Evolutionary conservation across 1,140 invertebrate species (phyloP).

Genomic region (Probaryconus sp.): DNA sequence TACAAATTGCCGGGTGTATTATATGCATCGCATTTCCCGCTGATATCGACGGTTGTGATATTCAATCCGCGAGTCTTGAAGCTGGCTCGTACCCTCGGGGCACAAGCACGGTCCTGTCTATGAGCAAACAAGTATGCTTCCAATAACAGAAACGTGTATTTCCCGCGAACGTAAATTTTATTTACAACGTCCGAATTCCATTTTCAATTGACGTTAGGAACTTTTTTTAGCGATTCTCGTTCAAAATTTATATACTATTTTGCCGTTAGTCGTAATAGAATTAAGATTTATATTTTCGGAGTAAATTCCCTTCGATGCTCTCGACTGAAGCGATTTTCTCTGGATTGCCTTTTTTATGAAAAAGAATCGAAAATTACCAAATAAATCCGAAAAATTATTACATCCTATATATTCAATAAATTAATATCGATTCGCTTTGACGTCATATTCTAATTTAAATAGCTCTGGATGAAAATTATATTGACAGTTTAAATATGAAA

Average conservation of each 20-base stretch:
- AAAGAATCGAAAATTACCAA: too few species aligned
- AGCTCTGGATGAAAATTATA: too few species aligned
- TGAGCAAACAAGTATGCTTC: conserved; percentile 51
- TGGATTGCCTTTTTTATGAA: too few species aligned
- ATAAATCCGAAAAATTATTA: too few species aligned
- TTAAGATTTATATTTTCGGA: conserved; percentile 9
- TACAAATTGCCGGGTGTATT: conserved; percentile 59
- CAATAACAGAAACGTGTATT: conserved; percentile 54
- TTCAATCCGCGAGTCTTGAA: conserved; percentile 66
- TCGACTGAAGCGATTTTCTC: too few species aligned
- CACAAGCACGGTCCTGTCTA: conserved; percentile 38
- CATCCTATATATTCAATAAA: too few species aligned
- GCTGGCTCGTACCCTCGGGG: conserved; percentile 54
- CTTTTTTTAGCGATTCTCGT: conserved; percentile 4
- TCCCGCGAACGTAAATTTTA: conserved; percentile 37
- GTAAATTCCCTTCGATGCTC: too few species aligned
- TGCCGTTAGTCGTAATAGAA: not conserved
- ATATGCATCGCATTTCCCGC: conserved; percentile 34
- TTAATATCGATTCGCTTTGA: too few species aligned
- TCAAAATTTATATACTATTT: not conserved
- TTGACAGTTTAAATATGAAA: too few species aligned
- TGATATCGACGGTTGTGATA: conserved; percentile 58
- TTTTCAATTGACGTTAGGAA: conserved; percentile 28
- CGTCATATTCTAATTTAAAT: too few species aligned
- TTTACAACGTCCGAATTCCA: conserved; percentile 41